Conservation (phyloP, 1,140 invertebrate genomes). For the Euschistus heros region DNA sequence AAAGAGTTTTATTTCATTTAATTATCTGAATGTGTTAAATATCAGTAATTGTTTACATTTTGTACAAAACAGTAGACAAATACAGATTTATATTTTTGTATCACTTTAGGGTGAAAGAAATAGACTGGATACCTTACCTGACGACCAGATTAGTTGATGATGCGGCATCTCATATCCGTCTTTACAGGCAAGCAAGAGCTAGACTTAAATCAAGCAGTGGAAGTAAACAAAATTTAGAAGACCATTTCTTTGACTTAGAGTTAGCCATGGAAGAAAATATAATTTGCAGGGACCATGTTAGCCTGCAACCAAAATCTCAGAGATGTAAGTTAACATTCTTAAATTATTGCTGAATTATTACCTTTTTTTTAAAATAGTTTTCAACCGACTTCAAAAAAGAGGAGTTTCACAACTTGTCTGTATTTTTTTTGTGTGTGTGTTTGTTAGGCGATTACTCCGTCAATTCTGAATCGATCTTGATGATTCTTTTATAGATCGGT, state of each 20-base stretch:
- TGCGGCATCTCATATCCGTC: slow-evolving; percentile 72
- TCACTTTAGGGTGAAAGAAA: slow-evolving; percentile 59
- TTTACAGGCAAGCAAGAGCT: slow-evolving; percentile 63
- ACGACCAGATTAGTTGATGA: slow-evolving; percentile 81
- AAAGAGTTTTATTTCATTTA: too few relatives aligned
- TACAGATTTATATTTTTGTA: neutral
- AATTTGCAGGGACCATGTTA: slow-evolving; percentile 53
- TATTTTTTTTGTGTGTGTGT: too few relatives aligned
- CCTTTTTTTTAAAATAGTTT: too few relatives aligned
- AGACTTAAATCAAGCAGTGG: slow-evolving; percentile 41
- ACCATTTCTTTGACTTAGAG: slow-evolving; percentile 81
- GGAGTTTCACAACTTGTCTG: too few relatives aligned
- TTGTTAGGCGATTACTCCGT: too few relatives aligned
- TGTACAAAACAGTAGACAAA: too few relatives aligned
- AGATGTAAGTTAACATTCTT: slow-evolving; percentile 21
- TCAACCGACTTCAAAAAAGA: too few relatives aligned
- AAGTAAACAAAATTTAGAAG: slow-evolving; percentile 41
- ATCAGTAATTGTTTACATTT: too few relatives aligned
- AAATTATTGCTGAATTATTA: too few relatives aligned
- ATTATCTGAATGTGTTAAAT: too few relatives aligned
- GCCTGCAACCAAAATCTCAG: slow-evolving; percentile 38
- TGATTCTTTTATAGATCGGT: too few relatives aligned
- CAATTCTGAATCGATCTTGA: too few relatives aligned
- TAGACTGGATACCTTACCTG: slow-evolving; percentile 80
- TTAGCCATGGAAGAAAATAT: slow-evolving; percentile 70